A percentile compares a stretch with the other conserved stretches of the same genome.
Conservation (phyloP, 2,113 vertebrate species). For the Rissa tridactyla region DNA sequence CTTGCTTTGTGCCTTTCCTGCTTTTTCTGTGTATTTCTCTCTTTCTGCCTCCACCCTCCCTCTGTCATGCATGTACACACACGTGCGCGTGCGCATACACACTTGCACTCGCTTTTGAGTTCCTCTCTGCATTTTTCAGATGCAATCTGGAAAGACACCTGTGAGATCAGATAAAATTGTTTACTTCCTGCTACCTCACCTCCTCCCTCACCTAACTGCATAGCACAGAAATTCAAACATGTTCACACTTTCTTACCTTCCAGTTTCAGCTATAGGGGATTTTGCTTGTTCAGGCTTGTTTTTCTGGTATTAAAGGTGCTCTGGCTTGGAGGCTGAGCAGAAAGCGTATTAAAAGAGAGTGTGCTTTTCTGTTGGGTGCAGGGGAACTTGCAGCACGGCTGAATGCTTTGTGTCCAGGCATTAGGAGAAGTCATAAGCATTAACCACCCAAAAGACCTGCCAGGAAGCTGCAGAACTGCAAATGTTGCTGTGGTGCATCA, state of each 20-base stretch:
- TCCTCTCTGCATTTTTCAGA: not conserved
- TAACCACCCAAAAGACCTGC: not conserved
- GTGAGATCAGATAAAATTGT: constrained; percentile 23
- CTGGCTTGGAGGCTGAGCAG: not conserved
- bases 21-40: not conserved
- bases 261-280: not conserved
- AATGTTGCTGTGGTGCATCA: not conserved
- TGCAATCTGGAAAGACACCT: not conserved
- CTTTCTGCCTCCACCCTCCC: not conserved
- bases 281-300: constrained; percentile 3
- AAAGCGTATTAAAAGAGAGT: not conserved
- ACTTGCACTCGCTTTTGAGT: not conserved
- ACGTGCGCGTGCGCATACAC: fast-evolving
- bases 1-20: not conserved
- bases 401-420: not conserved
- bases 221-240: not conserved
- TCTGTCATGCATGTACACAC: not conserved
- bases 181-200: constrained; percentile 28
- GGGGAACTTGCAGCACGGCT: not conserved
- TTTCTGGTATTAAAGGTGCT: not conserved
- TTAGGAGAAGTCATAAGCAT: not conserved
- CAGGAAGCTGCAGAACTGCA: not conserved
- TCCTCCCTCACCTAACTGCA: constrained; percentile 4
- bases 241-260: not conserved
- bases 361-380: not conserved